Evolutionary conservation across 2,113 vertebrate genomes (phyloP), one percentile per base, ranked within the genome.

Genomic region (Sterrhoptilus dennistouni): DNA sequence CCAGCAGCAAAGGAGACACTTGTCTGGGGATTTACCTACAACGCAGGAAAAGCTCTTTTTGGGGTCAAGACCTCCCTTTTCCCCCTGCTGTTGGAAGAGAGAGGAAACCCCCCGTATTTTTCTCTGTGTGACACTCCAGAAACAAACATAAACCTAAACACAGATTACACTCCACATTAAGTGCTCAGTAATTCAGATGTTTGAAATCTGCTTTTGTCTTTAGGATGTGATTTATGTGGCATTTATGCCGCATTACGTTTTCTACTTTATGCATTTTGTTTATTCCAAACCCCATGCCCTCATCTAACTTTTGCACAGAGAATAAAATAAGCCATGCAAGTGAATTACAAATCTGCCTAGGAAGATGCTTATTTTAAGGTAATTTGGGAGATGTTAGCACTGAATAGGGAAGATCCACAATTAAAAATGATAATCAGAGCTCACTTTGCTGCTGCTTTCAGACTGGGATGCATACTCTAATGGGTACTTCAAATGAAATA

Each of bases 161-260:
- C 61, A 96, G 92, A 94, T 96, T 92, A 96, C 31, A 36, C 40
- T 88, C 35, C 64, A 92, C 79, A 75, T 83, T 95, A 96, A 93
- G 77, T 56, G 77, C 94, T 96, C 93, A 66, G 74, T 72, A 95
- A 95, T 84, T 95, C 95, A 89, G 86, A 92, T 52, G 63, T 81
- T 31, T 81, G 86, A 96, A 96, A 96, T 91, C 88, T 96, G 95
- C 93, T 95, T 95, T 94, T 83, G 88, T 93, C 93, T 92, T 96
- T 97, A 93, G 80, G 83, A 92, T 44, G 86, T 65, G 92, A 97
- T 95, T 96, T 97, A 94, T 93, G 81, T 28, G 64, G 93, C 90
- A 89, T 87, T 92, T 93, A 66, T 25, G 36, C 28, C 6, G 45
- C 56, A 52, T 91, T 86, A 96, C 36, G 49, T 90, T 88, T 90